Conservation (phyloP, 2,113 vertebrate genomes). For the Lagopus leucura region DNA sequence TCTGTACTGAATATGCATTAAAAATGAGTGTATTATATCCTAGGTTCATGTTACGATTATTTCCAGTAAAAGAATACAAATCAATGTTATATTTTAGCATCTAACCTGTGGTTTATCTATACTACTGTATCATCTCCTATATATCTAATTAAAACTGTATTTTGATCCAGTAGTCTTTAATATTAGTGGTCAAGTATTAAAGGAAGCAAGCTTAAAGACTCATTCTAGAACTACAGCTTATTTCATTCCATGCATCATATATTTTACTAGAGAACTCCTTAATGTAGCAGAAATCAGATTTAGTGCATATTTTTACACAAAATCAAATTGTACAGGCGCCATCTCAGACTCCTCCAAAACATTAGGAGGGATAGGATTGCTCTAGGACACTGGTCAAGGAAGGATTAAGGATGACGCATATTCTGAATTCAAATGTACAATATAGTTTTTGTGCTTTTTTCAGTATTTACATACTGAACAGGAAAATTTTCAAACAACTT, state of each 20-base stretch:
- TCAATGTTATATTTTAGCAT: conserved; percentile 81
- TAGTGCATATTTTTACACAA: conserved; percentile 97
- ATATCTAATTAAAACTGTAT: conserved; percentile 80
- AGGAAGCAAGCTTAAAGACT: conserved; percentile 80
- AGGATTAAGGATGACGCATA: background rate
- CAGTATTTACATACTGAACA: background rate
- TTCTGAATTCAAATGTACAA: background rate
- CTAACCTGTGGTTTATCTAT: conserved; percentile 73
- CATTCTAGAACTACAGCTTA: conserved; percentile 75
- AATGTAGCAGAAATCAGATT: conserved; percentile 98
- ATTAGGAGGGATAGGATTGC: conserved; percentile 85
- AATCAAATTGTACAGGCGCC: conserved; percentile 97
- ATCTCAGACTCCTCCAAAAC: conserved; percentile 83
- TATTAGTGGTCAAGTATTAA: conserved; percentile 86
- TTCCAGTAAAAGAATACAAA: conserved; percentile 84
- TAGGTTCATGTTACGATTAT: conserved; percentile 78
- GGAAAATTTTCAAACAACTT: background rate
- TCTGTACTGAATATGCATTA: conserved; percentile 61
- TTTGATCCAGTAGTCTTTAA: conserved; percentile 81
- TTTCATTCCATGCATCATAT: conserved; percentile 85
- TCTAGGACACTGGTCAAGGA: conserved; percentile 64
- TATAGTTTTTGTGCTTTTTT: background rate
- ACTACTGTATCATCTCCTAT: conserved; percentile 77
- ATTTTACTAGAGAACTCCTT: conserved; percentile 93
- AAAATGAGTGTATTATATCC: conserved; percentile 75